Base-by-base conservation (phyloP, 2,113 vertebrate species). In the Muscicapa adusta region DNA sequence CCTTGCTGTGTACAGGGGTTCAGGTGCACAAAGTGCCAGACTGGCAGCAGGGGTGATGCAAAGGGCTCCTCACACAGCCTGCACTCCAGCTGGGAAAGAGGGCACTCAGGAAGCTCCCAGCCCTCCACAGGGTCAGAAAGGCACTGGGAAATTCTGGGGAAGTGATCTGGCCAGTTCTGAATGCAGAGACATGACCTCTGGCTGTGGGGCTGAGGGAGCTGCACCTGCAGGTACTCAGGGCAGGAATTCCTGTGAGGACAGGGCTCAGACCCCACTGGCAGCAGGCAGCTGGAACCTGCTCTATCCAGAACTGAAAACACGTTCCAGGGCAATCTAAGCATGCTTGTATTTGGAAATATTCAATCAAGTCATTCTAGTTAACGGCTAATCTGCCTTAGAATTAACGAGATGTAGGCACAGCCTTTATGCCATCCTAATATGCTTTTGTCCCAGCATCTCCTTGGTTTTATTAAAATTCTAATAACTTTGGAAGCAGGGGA, bases 391-490 rank as follows among this genome's bases (percentile, higher is more conserved):
- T 80, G 33, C 29, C 47, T 75, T 91, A 75, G 92, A 94, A 66
- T 83, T 66, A 65, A 66, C 12, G 12, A 60, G 73, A 56, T 47
- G 28, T 50, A 50, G 50, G 81, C 53, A 78, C 22, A 89, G n/a
- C 26, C 57, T 92, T 84, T 57, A 57, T 86, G 31, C n/a, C 48
- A 82, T 42, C 57, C 71, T 91, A 91, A 82, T 92, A 42, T 24
- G 65, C 53, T 87, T 87, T 70, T 65, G n/a, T 91, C 38, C 14
- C 58, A 65, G 43, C 33, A 82, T 47, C 50, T 91, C 84, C 84
- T 68, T 82, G 84, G 23, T 68, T 88, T 96, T 76, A 95, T 95
- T 87, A 89, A 87, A 87, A 72, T 82, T 66, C 53, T 79, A 92
- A 87, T 94, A 88, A 85, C 66, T 61, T 94, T 17, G 68, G 28